Evolutionary conservation across 64 coral and sea anemone genomes (phyloP), one percentile per base, ranked within the genome.

Genomic region (Astreopora myriophthalma): DNA sequence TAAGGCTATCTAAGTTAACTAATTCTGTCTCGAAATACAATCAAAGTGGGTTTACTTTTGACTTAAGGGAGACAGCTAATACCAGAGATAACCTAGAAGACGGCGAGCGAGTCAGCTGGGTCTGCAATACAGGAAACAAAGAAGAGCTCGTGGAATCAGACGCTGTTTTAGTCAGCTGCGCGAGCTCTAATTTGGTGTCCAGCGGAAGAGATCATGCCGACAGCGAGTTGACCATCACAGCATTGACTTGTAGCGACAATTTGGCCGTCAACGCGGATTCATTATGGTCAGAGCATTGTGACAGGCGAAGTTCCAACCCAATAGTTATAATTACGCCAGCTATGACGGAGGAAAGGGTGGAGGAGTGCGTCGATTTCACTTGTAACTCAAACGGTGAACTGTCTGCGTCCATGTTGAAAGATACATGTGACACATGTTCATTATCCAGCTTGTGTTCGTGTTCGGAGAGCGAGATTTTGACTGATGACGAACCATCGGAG

Each of bases 401-500:
- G 2, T 63, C 31, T 27, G 79, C 79, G 2, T 7, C 79, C 79
- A 82, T 82, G 79, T 71, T 74, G 12, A 85, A 74, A 31, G 79
- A 92, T 38, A 12, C 52, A 13, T 62, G 35, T 27, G 79, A 85
- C 23, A 74, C 74, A 19, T 86, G 79, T 27, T 92, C 90, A 5
- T 37, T 84, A 35, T 85, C 79, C 20, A 92, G 90, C 36, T 34
- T 66, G 28, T 71, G 81, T 40, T 92, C 90, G 14, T 79, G 75
- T 29, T 91, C 88, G 42, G 90, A 92, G 35, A 83, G 74, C 46
- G 90, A 76, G 34, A 86, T 92, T 75, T 52, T 85, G 2, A 92
- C 90, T 2, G 90, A 92, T 64, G 90, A 92, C 23, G 90, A 92
- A 24, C 80, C 90, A 33, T 92, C 90, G 8, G 90, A 92, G 23